Percentiles rank a stretch among this genome's conserved stretches.
These are phyloP conservation scores for Cinclus mexicanus DNA, from an alignment of 2,113 vertebrate species.

Conservation along the genomic window DNA sequence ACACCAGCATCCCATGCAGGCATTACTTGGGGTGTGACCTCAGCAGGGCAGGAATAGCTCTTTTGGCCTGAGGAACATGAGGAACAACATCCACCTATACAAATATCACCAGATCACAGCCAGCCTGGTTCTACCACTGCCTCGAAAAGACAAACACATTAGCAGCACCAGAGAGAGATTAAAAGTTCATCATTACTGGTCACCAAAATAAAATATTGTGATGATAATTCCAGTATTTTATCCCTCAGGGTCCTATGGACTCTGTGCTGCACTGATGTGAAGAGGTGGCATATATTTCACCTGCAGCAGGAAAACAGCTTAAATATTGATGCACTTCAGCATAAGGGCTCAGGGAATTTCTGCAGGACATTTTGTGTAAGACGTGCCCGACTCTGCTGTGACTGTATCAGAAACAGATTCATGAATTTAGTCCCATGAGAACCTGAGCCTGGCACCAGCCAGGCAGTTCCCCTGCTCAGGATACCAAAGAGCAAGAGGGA, in stretches of 20 bases:
- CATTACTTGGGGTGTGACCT: not conserved
- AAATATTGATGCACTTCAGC: not conserved
- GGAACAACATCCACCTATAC: not conserved
- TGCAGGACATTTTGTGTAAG: not conserved
- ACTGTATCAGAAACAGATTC: not conserved
- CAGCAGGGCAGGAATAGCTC: not conserved
- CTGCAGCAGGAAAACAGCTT: not conserved
- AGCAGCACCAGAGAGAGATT: not conserved
- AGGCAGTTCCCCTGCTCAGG: not conserved
- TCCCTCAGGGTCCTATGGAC: rapidly evolving
- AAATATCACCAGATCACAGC: not conserved
- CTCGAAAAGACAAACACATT: not conserved
- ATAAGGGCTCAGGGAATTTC: not conserved
- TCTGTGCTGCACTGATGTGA: not conserved
- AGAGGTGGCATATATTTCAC: not conserved
- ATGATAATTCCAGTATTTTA: not conserved
- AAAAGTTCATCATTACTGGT: not conserved
- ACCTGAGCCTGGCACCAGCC: not conserved
- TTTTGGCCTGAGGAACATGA: not conserved
- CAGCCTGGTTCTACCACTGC: not conserved
- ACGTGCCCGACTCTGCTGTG: not conserved
- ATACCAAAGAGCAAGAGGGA: not conserved
- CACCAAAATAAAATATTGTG: not conserved
- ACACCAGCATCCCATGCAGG: not conserved
- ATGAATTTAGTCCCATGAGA: not conserved